These are phyloP conservation scores for Philereme vetulata DNA, from an alignment of 2,888 invertebrate genomes.

Conservation along the genomic window DNA sequence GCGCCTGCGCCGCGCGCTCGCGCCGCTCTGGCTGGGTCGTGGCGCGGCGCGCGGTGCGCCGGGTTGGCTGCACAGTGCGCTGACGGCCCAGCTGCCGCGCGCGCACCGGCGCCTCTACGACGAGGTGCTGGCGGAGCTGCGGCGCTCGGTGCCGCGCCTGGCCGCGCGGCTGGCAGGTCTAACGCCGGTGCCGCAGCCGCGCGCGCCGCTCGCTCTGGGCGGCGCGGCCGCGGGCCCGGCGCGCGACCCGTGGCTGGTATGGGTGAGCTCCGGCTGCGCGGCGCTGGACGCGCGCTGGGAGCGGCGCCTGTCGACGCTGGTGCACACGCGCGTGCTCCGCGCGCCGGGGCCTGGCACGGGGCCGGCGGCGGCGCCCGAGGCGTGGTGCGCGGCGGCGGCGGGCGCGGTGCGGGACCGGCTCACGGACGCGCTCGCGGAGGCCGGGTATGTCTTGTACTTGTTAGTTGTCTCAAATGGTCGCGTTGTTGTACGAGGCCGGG, in stretches of 20 bases:
- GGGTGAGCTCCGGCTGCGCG: slow-evolving; percentile 45
- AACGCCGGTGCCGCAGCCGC: slow-evolving; percentile 22
- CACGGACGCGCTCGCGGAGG: slow-evolving; percentile 54
- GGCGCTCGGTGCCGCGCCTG: slow-evolving; percentile 51
- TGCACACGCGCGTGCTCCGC: slow-evolving; percentile 52
- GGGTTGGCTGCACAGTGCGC: slow-evolving; percentile 56
- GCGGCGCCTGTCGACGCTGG: slow-evolving; percentile 52
- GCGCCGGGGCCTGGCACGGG: slow-evolving; percentile 40
- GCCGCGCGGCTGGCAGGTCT: slow-evolving; percentile 48
- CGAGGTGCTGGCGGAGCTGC: slow-evolving; percentile 51
- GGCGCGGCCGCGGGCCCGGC: slow-evolving; percentile 37
- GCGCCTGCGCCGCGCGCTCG: slow-evolving; percentile 45
- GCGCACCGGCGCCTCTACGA: slow-evolving; percentile 48
- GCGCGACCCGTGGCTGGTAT: slow-evolving; percentile 48
- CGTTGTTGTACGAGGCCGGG: too few species aligned
- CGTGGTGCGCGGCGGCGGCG: slow-evolving; percentile 56
- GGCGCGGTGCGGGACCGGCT: slow-evolving; percentile 55
- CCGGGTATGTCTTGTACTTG: slow-evolving; percentile 46
- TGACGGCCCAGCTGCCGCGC: slow-evolving; percentile 48
- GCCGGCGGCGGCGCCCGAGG: slow-evolving; percentile 47
- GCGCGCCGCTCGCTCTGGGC: slow-evolving; percentile 34
- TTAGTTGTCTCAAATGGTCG: too few species aligned
- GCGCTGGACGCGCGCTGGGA: slow-evolving; percentile 47
- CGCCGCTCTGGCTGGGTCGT: slow-evolving; percentile 23
- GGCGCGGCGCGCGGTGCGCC: slow-evolving; percentile 38